phyloP scores from a whole-genome alignment of 2,113 vertebrate species.

The Campylomormyrus tamandua region DNA sequence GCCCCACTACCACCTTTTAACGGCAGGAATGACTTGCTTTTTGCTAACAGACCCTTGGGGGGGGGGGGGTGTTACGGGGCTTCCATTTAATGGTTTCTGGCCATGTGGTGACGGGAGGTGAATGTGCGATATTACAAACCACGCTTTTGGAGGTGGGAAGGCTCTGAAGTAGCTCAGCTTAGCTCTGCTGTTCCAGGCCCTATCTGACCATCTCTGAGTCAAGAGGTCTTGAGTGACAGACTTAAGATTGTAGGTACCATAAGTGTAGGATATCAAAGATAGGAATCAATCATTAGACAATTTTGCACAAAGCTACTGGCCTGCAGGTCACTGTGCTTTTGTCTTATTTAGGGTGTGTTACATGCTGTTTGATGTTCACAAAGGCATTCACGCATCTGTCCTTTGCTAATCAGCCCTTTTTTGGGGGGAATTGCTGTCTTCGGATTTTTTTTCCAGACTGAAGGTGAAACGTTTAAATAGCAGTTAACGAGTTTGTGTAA shows the following conservation, averaged over 20 bases:
- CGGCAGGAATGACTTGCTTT: background rate
- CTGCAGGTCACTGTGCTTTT: background rate
- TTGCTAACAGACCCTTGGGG: background rate
- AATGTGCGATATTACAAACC: background rate
- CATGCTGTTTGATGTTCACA: background rate
- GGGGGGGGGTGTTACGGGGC: background rate
- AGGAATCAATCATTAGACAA: background rate
- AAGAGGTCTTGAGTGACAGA: background rate
- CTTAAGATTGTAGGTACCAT: slow-evolving; percentile 1
- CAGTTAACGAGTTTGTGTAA: background rate
- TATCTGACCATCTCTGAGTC: background rate
- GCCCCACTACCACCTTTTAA: background rate
- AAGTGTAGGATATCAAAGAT: background rate
- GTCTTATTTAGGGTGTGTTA: slow-evolving; percentile 7
- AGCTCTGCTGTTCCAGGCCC: background rate
- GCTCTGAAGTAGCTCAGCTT: background rate
- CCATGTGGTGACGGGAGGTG: background rate
- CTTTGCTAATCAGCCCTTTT: background rate
- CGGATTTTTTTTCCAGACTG: background rate
- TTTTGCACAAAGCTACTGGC: background rate
- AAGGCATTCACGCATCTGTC: background rate
- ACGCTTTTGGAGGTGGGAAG: background rate
- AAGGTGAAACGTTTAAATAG: background rate
- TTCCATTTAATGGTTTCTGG: background rate
- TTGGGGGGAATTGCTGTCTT: background rate